Evolutionary conservation across 2,797 vertebrate genomes (phyloP).

Genomic region (Picus viridis): DNA sequence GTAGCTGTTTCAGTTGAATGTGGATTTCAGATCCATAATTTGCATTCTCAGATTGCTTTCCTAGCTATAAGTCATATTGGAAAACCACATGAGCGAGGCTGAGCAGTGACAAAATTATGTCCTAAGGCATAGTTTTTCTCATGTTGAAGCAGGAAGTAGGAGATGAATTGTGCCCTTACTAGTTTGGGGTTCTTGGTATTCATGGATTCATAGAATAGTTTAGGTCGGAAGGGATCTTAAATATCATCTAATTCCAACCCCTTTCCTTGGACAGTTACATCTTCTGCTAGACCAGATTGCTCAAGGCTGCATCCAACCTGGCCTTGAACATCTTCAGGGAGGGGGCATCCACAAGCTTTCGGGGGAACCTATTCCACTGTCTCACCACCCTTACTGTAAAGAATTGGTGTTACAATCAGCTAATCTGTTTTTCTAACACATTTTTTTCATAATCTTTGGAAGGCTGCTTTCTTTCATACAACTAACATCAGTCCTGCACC

Average conservation of each 20-base stretch:
- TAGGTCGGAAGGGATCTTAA: no score
- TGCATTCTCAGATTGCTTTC: neutral
- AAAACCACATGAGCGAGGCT: neutral
- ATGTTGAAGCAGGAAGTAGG: neutral
- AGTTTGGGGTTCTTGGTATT: neutral
- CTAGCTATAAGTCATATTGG: neutral
- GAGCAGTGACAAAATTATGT: neutral
- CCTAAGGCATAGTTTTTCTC: neutral
- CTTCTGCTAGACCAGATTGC: no score
- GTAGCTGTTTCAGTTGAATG: neutral
- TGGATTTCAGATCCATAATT: constrained; percentile 13
- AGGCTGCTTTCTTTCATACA: neutral
- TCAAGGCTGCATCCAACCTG: no score
- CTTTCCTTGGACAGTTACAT: no score
- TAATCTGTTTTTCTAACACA: no score
- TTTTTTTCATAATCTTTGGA: neutral
- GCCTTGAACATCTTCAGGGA: no score
- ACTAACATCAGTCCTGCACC: neutral
- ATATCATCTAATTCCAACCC: no score
- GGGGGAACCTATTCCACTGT: no score
- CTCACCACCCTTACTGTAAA: no score
- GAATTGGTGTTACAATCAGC: no score
- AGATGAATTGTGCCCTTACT: neutral
- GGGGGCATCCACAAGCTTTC: no score
- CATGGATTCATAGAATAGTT: no score